These are phyloP conservation scores for Propithecus deckenii DNA, from an alignment of 2,797 vertebrate genomes.

Conservation along the genomic window DNA sequence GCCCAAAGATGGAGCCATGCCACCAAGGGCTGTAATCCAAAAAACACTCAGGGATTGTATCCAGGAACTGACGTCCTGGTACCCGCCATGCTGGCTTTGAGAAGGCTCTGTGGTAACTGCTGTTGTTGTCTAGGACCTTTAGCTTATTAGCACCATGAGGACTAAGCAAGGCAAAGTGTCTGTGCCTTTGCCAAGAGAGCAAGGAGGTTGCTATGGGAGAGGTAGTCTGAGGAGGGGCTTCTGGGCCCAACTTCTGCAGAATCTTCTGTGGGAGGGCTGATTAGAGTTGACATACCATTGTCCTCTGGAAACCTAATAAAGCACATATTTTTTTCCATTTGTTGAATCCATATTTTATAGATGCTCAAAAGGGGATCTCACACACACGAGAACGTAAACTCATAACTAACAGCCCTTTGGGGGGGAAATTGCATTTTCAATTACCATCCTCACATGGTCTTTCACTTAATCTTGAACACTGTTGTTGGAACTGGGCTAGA, in stretches of 20 bases:
- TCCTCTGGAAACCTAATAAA: slow-evolving; percentile 61
- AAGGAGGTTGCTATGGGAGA: not conserved
- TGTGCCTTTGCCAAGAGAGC: slow-evolving; percentile 43
- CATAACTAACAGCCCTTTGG: slow-evolving; percentile 47
- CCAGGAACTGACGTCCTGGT: slow-evolving; percentile 34
- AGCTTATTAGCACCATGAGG: slow-evolving; percentile 1
- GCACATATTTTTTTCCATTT: slow-evolving; percentile 64
- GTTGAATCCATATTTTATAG: slow-evolving; percentile 53
- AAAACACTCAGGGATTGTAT: not conserved
- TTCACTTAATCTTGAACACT: slow-evolving; percentile 64
- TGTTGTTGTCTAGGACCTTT: slow-evolving; percentile 41
- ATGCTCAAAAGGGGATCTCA: slow-evolving; percentile 43
- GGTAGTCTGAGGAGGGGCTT: not conserved
- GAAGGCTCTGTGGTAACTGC: not conserved
- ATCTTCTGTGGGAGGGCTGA: slow-evolving; percentile 54
- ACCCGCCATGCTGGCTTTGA: not conserved
- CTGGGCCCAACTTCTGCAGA: slow-evolving; percentile 6
- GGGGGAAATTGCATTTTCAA: slow-evolving; percentile 44
- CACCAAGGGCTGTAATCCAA: not conserved
- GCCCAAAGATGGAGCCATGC: not conserved
- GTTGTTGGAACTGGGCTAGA: slow-evolving; percentile 69
- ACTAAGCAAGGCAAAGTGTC: not conserved
- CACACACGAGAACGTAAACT: slow-evolving; percentile 51
- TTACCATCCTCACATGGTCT: slow-evolving; percentile 55
- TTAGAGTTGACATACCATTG: slow-evolving; percentile 29